Evolutionary conservation across 2,797 vertebrate genomes (phyloP), one percentile per base, ranked within the genome.

Genomic region (Clamator glandarius): DNA sequence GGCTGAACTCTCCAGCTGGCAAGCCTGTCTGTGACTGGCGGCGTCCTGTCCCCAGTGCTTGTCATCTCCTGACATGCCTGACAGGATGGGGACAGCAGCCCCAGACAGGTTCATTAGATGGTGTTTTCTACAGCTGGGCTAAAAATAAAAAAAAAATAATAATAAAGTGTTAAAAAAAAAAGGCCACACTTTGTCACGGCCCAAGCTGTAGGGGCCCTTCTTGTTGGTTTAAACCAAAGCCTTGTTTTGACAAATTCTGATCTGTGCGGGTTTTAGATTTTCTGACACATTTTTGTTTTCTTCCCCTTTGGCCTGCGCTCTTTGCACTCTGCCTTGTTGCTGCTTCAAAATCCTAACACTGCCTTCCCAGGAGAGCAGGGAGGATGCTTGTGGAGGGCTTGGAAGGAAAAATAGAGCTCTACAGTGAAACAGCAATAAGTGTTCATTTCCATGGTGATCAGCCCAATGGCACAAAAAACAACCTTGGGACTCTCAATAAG

Each of bases 41-140:
- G 98, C 98, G 97, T 98, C 98, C 98, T 98, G 98, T 99, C 99
- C 99, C 98, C 98, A 97, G 99, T 98, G 99, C 99, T 99, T 98
- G 99, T 99, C 99, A 99, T 98, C 98, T 98, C 98, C 98, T 99
- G 99, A 99, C 99, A 98, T 98, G 98, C 98, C 98, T 99, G 99
- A 99, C 99, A 99, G 99, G 99, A 99, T 98, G 98, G 98, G 99
- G 99, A 99, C 99, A 99, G 99, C 98, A 98, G 98, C 98, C 98
- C 98, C 98, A 99, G 99, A 99, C 99, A 99, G 99, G 99, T 99
- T 99, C 99, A 99, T 99, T 99, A 99, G 99, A 99, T 99, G 98
- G 98, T 98, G 98, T 99, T 99, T 99, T 98, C 99, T 99, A 98
- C 99, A 99, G 99, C 99, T 99, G 99, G 98, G 98, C 98, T 98